Evolutionary conservation across 2,888 invertebrate species (phyloP), one percentile per base, ranked within the genome.

Genomic region (Tridacna gigas): DNA sequence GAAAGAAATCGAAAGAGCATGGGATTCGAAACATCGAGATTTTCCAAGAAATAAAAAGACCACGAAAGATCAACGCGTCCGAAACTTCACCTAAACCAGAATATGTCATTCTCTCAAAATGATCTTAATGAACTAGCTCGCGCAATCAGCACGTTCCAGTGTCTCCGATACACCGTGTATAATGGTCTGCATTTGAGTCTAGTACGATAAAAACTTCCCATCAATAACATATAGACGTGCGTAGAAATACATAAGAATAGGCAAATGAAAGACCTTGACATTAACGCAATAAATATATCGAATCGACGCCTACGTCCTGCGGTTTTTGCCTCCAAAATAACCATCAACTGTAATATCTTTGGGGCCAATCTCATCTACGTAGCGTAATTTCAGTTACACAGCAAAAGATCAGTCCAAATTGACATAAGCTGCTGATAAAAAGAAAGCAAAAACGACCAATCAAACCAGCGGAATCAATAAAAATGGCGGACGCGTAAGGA

Each of bases 121-220:
- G n/a, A 12, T 69, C 69, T 28, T 45, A 69, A 69, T 69, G 69
- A 69, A 47, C 28, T 22, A 20, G 28, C 45, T 69, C 28, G 69
- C 45, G 18, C 69, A 45, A 47, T 69, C 69, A 69, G 69, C 69
- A 69, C 69, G 69, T 69, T 47, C 28, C 37, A 28, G 45, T 47
- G 69, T 47, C 69, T 47, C 45, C 45, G 69, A 69, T 69, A 69
- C 28, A 69, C 28, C 45, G 69, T 47, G 20, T n/a, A 47, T 69
- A 69, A 69, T 69, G 69, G 69, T 22, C 47, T 37, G 28, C 65
- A 65, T 65, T 65, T 65, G 28, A 65, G 65, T 7, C 28, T 22
- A 28, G 65, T 37, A 37, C 37, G 37, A 37, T 37, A 37, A 37
- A 37, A 37, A 37, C 7, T 37, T 37, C 37, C 37, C 7, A 37